Percentiles rank a stretch among this genome's conserved stretches.
These are phyloP conservation scores for Euwallacea similis DNA, from an alignment of 1,140 invertebrate genomes.

Conservation along the genomic window DNA sequence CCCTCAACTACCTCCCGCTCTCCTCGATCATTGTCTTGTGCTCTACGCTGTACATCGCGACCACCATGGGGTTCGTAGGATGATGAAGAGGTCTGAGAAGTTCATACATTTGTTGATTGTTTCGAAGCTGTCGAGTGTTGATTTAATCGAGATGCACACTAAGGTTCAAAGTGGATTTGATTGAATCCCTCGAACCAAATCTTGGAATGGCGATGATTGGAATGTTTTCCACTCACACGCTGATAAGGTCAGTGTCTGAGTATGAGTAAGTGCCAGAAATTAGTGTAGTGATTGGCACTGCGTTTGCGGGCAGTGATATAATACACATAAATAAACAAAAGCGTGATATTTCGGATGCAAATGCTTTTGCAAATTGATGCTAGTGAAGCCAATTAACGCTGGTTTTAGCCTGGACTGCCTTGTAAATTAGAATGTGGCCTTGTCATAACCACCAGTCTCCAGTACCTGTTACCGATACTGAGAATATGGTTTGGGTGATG, in stretches of 20 bases:
- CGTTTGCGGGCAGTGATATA: no score
- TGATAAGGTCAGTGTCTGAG: no score
- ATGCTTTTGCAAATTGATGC: neutral
- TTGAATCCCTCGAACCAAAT: neutral
- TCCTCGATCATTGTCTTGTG: conserved; percentile 9
- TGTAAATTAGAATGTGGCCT: conserved; percentile 21
- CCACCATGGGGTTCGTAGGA: neutral
- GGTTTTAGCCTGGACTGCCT: neutral
- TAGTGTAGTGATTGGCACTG: no score
- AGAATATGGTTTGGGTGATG: no score
- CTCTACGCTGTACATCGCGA: neutral
- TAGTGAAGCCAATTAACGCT: neutral
- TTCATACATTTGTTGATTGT: neutral
- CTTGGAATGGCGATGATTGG: no score
- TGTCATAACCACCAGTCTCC: neutral
- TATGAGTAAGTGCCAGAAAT: no score
- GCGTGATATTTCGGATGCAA: neutral
- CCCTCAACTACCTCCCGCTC: conserved; percentile 5
- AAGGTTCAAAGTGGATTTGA: neutral
- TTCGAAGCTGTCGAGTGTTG: neutral
- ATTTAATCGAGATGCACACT: neutral
- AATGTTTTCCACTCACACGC: no score
- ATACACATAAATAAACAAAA: neutral
- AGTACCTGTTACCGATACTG: no score
- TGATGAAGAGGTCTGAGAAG: neutral